Evolutionary conservation across 2,113 vertebrate genomes (phyloP), one percentile per base, ranked within the genome.

Genomic region (Rhineura floridana): DNA sequence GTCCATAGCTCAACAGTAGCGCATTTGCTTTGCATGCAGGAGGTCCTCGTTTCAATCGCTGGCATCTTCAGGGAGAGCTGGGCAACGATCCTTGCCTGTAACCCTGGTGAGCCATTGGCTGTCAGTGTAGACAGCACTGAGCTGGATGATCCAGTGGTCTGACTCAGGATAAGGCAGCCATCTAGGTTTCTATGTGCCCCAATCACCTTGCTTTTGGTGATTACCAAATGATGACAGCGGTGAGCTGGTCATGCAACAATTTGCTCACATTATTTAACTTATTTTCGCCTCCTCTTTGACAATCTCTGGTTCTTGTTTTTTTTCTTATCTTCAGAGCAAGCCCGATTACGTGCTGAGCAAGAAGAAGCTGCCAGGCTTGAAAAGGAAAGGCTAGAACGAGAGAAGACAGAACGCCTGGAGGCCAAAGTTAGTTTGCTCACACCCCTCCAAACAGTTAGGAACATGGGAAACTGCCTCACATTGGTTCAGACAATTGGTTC

Each of bases 291-390:
- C 15, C 3, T 12, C 76, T 44, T 3, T 76, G 0, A 78, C 77
- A 13, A 67, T 86, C 93, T 91, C 52, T 87, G 30, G 44, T 86
- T 92, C 83, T 93, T 5, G 3, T 59, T 59, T 59, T 59, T 67
- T 8, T 12, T 33, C 63, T 9, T 8, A 28, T 6, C 28, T 33
- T 69, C 87, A 99, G 98, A 97, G 91, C 97, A 98, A 89, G 97
- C 97, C 42, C 90, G 59, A 1, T 30, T 97, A 13, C 96, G 93
- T 85, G 94, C 93, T 42, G 96, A 98, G 87, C 94, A 73, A 92
- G 97, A 98, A 91, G 97, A 97, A 91, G 93, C 94, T 88, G 97
- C 96, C 86, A 97, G 95, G 59, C 85, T 97, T 82, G 97, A 98
- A 91, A 96, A 77, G 81, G 95, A 98, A 86, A 95, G 88, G 46